Percentiles rank a stretch among this genome's conserved stretches.
Conservation (phyloP, 2,888 invertebrate species). For the Microctonus brassicae region DNA sequence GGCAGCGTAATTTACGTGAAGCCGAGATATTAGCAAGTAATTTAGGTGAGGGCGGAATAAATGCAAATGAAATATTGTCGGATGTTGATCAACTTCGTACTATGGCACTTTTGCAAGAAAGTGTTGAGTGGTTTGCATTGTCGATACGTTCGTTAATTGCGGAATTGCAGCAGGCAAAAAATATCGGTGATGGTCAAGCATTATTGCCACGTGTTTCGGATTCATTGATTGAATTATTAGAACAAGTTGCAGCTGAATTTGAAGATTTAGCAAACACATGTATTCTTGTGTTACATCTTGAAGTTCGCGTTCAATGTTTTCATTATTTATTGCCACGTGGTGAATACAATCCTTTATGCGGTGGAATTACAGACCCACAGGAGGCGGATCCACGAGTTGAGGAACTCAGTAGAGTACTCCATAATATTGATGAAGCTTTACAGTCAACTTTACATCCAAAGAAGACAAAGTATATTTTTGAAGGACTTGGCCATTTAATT, state of each 20-base stretch:
- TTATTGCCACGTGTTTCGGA: conserved; percentile 71
- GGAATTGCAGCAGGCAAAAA: conserved; percentile 66
- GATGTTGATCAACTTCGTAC: conserved; percentile 87
- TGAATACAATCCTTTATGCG: conserved; percentile 60
- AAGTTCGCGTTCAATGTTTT: conserved; percentile 96
- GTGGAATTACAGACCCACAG: conserved; percentile 78
- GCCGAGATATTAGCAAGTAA: conserved; percentile 94
- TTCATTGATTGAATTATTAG: conserved; percentile 76
- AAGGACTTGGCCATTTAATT: conserved; percentile 87
- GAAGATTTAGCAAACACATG: conserved; percentile 93
- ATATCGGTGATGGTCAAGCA: conserved; percentile 56
- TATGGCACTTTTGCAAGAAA: conserved; percentile 91
- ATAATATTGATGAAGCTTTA: conserved; percentile 83
- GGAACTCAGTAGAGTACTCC: conserved; percentile 83
- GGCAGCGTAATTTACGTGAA: conserved; percentile 86
- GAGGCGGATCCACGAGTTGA: conserved; percentile 83
- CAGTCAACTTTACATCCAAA: conserved; percentile 81
- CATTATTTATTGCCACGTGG: conserved; percentile 82
- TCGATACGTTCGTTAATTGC: conserved; percentile 54
- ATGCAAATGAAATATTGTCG: conserved; percentile 86
- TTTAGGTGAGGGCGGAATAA: conserved; percentile 88
- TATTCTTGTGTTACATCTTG: conserved; percentile 90
- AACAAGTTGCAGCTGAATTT: conserved; percentile 82
- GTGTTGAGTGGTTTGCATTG: conserved; percentile 76
- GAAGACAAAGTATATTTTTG: conserved; percentile 90